Evolutionary conservation across 2,888 invertebrate species (phyloP).

Genomic region (Harpalus rubripes): DNA sequence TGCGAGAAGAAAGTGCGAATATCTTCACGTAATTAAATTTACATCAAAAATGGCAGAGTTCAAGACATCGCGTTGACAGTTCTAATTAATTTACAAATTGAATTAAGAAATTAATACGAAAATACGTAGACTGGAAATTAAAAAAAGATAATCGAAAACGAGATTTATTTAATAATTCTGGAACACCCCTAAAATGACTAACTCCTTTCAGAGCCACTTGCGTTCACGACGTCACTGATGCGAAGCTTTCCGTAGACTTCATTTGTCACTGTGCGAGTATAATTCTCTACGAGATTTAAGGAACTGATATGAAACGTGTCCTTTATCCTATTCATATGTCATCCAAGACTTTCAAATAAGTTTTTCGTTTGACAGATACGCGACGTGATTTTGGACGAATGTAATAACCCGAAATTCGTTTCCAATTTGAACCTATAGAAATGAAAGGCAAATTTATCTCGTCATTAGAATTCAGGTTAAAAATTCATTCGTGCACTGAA

Average conservation of each 20-base stretch:
- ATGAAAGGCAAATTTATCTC: background rate
- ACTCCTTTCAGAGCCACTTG: conserved; percentile 19
- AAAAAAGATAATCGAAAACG: conserved; percentile 50
- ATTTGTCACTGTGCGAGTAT: conserved; percentile 60
- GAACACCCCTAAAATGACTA: background rate
- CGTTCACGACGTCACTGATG: conserved; percentile 38
- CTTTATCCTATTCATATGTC: conserved; percentile 63
- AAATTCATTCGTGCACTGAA: background rate
- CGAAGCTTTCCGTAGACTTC: conserved; percentile 51
- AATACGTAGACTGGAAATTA: conserved; percentile 47
- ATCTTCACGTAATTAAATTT: conserved; percentile 57
- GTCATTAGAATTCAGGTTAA: too few relatives aligned
- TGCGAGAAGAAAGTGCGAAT: conserved; percentile 38
- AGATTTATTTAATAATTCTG: conserved; percentile 24
- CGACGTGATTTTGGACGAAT: conserved; percentile 27
- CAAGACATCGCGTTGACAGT: conserved; percentile 48
- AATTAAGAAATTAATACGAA: conserved; percentile 57
- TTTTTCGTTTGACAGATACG: conserved; percentile 45
- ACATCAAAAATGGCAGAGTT: conserved; percentile 59
- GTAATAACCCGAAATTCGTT: background rate
- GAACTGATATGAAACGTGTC: conserved; percentile 55
- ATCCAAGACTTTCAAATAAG: conserved; percentile 52
- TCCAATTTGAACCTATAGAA: background rate
- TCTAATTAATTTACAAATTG: conserved; percentile 60
- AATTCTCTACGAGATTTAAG: conserved; percentile 61